These are phyloP conservation scores for Rhinoptilus africanus DNA, from an alignment of 2,113 vertebrate genomes.

Conservation along the genomic window DNA sequence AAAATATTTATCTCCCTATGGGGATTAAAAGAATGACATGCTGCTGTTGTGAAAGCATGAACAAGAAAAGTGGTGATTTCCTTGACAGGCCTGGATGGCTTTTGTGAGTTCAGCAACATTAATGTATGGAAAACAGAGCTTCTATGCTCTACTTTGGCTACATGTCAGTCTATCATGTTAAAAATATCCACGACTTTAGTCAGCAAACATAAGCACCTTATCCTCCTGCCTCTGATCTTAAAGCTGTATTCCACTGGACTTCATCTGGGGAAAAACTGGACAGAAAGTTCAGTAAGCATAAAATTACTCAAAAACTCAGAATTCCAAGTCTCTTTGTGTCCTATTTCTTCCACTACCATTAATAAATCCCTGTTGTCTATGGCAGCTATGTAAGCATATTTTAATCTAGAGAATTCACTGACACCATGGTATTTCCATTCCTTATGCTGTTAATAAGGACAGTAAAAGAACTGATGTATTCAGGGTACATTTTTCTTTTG, in stretches of 20 bases:
- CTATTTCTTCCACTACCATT: not conserved
- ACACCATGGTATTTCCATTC: not conserved
- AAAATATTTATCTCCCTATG: not conserved
- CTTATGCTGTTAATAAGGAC: not conserved
- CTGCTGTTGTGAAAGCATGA: not conserved
- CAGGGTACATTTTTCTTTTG: not conserved
- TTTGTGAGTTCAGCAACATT: not conserved
- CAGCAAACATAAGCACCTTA: not conserved
- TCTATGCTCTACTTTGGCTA: not conserved
- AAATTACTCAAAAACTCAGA: not conserved
- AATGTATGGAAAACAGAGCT: not conserved
- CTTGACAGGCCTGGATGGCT: not conserved
- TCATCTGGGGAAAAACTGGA: not conserved
- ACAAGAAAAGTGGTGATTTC: not conserved
- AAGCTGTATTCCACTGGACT: not conserved
- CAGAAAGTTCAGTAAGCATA: not conserved
- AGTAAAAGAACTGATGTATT: not conserved
- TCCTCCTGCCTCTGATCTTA: not conserved
- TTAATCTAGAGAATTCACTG: not conserved
- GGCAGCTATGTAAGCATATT: not conserved
- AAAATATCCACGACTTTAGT: not conserved
- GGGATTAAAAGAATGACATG: not conserved
- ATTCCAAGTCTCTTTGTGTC: not conserved
- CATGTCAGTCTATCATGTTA: not conserved
- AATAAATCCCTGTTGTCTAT: not conserved